These are phyloP conservation scores for Plodia interpunctella DNA, from an alignment of 1,140 invertebrate species.

Conservation along the genomic window DNA sequence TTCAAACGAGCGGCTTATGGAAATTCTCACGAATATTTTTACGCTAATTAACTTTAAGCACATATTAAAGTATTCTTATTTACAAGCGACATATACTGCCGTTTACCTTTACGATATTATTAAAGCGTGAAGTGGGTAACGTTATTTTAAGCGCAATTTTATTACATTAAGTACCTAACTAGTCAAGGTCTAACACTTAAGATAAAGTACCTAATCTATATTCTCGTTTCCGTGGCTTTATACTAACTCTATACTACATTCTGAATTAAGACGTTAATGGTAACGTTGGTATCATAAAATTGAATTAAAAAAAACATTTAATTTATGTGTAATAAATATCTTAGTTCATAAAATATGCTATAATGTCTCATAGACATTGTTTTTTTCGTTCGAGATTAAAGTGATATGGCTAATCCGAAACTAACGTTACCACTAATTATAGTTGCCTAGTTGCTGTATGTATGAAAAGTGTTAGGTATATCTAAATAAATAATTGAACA, in stretches of 20 bases:
- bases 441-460: background rate
- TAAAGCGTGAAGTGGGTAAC: background rate
- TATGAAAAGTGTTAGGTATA: background rate
- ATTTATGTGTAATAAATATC: too few species aligned
- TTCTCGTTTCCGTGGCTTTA: too few species aligned
- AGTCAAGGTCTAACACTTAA: too few species aligned
- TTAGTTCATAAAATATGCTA: too few species aligned
- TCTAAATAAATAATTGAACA: background rate
- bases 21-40: constrained; percentile 28
- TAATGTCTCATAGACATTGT: too few species aligned
- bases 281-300: too few species aligned
- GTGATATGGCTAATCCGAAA: background rate
- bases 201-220: too few species aligned
- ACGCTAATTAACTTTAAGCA: constrained; percentile 20
- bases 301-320: too few species aligned
- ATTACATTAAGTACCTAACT: background rate
- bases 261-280: too few species aligned
- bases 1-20: constrained; percentile 14
- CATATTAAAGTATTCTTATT: constrained; percentile 4
- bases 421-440: background rate
- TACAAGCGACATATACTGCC: background rate
- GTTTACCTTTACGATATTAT: background rate
- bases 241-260: too few species aligned
- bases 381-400: background rate
- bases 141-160: background rate